Evolutionary conservation across 2,797 vertebrate genomes (phyloP), one percentile per base, ranked within the genome.

Genomic region (Tamandua tetradactyla): DNA sequence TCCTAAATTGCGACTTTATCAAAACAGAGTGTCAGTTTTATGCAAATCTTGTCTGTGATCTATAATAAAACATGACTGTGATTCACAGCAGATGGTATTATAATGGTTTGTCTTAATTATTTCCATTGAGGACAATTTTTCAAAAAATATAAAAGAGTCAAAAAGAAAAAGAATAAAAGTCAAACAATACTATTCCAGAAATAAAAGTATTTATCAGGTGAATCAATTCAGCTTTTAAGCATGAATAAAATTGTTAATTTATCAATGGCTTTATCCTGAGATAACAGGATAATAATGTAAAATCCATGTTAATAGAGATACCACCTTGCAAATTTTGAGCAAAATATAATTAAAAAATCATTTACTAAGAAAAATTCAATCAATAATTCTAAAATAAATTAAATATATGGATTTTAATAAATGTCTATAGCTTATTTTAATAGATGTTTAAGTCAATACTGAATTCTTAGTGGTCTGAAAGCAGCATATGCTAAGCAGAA

Each of bases 21-120:
- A 87, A 72, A 87, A 68, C 23, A 94, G 49, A 93, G 32, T 85
- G 32, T 71, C 89, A 94, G 62, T 79, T 94, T 87, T 23, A 84
- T 25, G 27, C 7, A 92, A 68, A 49, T 90, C 42, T 61, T 89
- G 74, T 95, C 40, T 78, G 5, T 0, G 0, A 94, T 47, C 27
- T 15, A 44, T 42, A 83, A 57, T 82, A 74, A 61, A 91, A 0
- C 1, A 66, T 61, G n/a, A 10, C n/a, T 82, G 25, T 72, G 12
- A 4, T 2, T 12, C 47, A 88, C 8, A 88, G 64, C 17, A 91
- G 76, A 94, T 78, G 10, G 2, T 17, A 55, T 80, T 78, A 6
- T 83, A 92, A 83, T 64, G 47, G 23, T 78, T 76, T 79, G 7
- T 47, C 61, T n/a, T 80, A 84, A 93, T 83, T 83, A 35, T 52